Evolutionary conservation across 2,797 vertebrate genomes (phyloP), one percentile per base, ranked within the genome.

Genomic region (Heliangelus exortis): DNA sequence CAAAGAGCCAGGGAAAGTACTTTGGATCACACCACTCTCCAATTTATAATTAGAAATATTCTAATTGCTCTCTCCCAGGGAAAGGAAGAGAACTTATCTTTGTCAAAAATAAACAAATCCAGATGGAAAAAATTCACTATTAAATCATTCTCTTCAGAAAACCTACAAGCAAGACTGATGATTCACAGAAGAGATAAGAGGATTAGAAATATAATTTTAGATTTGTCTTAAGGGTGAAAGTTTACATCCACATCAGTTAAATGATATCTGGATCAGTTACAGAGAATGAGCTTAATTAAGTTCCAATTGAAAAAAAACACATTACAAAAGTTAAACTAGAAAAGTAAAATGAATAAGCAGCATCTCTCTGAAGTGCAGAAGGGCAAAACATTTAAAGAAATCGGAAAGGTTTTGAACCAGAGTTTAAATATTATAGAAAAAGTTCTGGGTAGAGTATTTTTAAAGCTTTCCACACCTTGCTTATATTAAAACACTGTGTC

Each of bases 141-240:
- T 84, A 97, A 98, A 97, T 96, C 97, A 96, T 79, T 96, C 95
- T 97, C 93, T 87, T 59, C 84, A 96, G 92, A 97, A 96, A 97
- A 96, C 68, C 94, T 89, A 97, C 89, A 65, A 96, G 96, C 94
- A 90, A 96, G 92, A 94, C 19, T 83, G 95, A 89, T 33, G 93
- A 97, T 96, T 31, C 22, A 68, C 9, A 8, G 66, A 80, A 89
- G 84, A 97, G 97, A 98, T 97, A 98, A 98, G 94, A 95, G 90
- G 96, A 96, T 97, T 81, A 92, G 66, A 87, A 93, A 93, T 76
- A 73, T 2, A 34, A 89, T 59, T 91, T 93, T 9, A 3, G 47
- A 78, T 81, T 87, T 95, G 93, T 97, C 95, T 97, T 92, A 72
- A 92, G 94, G 89, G 96, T 78, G 65, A 96, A 96, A 96, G 94